Evolutionary conservation across 2,888 invertebrate genomes (phyloP).

Genomic region (Masnerella sp.): DNA sequence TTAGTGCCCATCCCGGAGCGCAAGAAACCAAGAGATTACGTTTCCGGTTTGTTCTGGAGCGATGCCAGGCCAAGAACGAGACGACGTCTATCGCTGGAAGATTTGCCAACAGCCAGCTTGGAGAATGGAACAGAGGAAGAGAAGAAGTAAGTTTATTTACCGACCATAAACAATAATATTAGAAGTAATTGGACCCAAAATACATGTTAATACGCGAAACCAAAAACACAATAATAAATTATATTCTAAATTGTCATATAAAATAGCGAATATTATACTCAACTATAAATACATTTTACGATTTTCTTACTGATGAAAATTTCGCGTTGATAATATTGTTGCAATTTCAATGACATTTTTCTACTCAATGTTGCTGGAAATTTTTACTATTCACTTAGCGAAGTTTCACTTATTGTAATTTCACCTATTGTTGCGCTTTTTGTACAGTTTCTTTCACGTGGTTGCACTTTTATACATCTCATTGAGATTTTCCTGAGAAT

Average conservation of each 20-base stretch:
- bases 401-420: conserved; percentile 49
- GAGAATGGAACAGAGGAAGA: conserved; percentile 70
- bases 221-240: too few species aligned
- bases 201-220: too few species aligned
- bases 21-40: conserved; percentile 85
- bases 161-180: conserved; percentile 2
- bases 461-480: conserved; percentile 41
- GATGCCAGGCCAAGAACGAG: conserved; percentile 79
- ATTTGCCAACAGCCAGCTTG: conserved; percentile 65
- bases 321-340: too few species aligned
- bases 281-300: too few species aligned
- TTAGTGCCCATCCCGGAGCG: conserved; percentile 83
- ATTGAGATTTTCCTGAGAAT: conserved; percentile 39
- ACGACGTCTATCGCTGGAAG: conserved; percentile 70
- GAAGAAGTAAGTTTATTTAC: conserved; percentile 65
- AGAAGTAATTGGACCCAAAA: too few species aligned
- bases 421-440: conserved; percentile 48
- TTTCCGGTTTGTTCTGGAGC: conserved; percentile 82
- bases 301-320: too few species aligned
- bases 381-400: conserved; percentile 25
- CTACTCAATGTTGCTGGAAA: conserved; percentile 1
- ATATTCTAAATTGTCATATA: too few species aligned
- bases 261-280: too few species aligned
- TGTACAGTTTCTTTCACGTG: conserved; percentile 43
- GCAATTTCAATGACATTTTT: too few species aligned